phyloP scores from a whole-genome alignment of 1,140 invertebrate species.

The Drosophila orena region DNA sequence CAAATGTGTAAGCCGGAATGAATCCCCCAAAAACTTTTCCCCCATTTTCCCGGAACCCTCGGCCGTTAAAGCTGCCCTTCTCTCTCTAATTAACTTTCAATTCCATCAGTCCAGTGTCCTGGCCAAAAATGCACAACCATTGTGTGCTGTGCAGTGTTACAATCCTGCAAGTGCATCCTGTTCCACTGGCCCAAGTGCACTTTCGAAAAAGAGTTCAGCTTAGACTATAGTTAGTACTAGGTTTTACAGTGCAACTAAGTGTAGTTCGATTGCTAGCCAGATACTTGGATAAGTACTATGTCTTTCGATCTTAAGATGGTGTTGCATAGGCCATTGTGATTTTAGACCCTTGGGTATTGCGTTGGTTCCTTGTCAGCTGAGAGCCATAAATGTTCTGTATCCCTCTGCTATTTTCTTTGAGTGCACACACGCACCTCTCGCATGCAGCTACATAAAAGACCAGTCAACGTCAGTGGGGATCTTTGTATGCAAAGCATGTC shows the following conservation, averaged over 20 bases:
- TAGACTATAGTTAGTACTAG: background rate
- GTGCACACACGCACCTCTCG: constrained; percentile 44
- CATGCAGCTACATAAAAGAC: constrained; percentile 33
- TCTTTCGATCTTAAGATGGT: too few relatives aligned
- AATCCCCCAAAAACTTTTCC: background rate
- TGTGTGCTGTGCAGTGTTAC: constrained; percentile 47
- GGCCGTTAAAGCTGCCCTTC: background rate
- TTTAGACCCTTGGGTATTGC: too few relatives aligned
- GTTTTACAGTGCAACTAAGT: too few relatives aligned
- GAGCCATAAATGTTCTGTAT: background rate
- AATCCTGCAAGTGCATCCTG: constrained; percentile 34
- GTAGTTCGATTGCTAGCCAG: too few relatives aligned
- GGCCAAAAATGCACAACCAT: constrained; percentile 29
- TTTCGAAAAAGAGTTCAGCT: background rate
- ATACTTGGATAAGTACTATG: too few relatives aligned
- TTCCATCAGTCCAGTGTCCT: constrained; percentile 20
- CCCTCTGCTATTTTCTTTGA: background rate
- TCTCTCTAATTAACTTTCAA: constrained; percentile 45
- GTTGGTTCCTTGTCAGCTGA: background rate
- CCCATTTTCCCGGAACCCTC: background rate
- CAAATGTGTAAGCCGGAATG: background rate
- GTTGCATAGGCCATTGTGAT: too few relatives aligned
- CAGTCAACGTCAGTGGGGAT: constrained; percentile 59
- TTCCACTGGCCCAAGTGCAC: constrained; percentile 11
- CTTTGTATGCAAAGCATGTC: constrained; percentile 76